phyloP scores from a whole-genome alignment of 2,888 invertebrate species.

The Horisme vitalbata region DNA sequence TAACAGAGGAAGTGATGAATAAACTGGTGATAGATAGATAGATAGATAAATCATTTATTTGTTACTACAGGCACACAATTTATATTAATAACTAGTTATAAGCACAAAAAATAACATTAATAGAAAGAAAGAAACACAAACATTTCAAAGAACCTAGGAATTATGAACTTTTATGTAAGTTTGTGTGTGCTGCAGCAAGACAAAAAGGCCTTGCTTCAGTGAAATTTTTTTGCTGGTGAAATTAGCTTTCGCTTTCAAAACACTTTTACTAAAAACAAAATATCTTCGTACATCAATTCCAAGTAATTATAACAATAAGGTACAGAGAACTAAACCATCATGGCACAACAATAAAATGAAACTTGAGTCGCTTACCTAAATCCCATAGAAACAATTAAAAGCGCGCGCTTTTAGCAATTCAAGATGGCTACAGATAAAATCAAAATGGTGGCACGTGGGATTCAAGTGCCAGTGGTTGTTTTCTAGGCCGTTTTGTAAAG shows the following conservation, averaged over 20 bases:
- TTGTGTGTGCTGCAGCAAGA: no score
- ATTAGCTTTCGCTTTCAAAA: slow-evolving; percentile 33
- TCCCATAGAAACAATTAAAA: slow-evolving; percentile 55
- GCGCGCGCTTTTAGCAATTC: slow-evolving; percentile 44
- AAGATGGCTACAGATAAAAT: slow-evolving; percentile 45
- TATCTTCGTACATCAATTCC: slow-evolving; percentile 33
- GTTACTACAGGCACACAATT: no score
- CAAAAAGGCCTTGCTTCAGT: neutral
- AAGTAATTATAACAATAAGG: slow-evolving; percentile 44
- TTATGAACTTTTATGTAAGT: no score
- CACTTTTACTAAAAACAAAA: slow-evolving; percentile 36
- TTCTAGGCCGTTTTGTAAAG: slow-evolving; percentile 61
- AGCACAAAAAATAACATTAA: no score
- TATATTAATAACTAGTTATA: no score
- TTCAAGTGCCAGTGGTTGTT: slow-evolving; percentile 32
- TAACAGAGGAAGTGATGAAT: no score
- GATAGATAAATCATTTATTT: no score
- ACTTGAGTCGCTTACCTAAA: slow-evolving; percentile 47
- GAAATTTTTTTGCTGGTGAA: slow-evolving; percentile 21
- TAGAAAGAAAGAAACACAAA: no score
- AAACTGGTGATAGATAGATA: no score
- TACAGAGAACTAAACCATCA: slow-evolving; percentile 49
- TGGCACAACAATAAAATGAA: slow-evolving; percentile 55
- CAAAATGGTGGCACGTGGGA: slow-evolving; percentile 50
- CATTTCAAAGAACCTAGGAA: no score